Base-by-base conservation (phyloP, 1,140 invertebrate genomes). In the Caenorhabditis inopinata region DNA sequence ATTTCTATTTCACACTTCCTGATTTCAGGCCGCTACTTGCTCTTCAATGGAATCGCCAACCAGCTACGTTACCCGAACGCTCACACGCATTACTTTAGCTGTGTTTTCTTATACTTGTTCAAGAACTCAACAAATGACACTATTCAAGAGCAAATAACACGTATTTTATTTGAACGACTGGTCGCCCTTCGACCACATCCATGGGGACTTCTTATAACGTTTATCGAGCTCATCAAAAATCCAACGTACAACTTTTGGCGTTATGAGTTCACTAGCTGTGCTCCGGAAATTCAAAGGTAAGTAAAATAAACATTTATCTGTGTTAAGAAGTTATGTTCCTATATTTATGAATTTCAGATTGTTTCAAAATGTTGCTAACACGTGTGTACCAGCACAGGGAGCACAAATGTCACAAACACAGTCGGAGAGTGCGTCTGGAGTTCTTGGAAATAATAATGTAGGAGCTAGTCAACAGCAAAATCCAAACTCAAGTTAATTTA, bases 71-170 rank as follows among this genome's bases (percentile, higher is more conserved):
- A 98, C 90, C 97, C 97, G 0, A 99, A 99, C 90, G 97, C 95
- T 85, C 96, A 99, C 89, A 99, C 97, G 0, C 96, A 98, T 90
- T 99, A 99, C 91, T 99, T 99, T 90, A 97, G 95, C 84, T 97
- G 96, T 89, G 94, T 95, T 11, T 91, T 99, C 2, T 91, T 99
- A 23, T 97, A 98, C 89, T 90, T 99, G 58, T 99, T 99, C 89
- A 94, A 94, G n/a, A 96, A 98, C 89, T 95, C 96, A 16, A 97
- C 98, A 85, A 94, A 94, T 0, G 95, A 98, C 90, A 94, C 94
- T 9, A 96, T 99, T 80, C 78, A 96, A 87, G 93, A 93, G 84
- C 92, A 93, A 87, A 93, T 93, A 47, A 92, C 92, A 23, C 89
- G 91, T 87, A 97, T 99, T 78, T 90, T 99, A 7, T 91, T 99